phyloP scores from a whole-genome alignment of 2,888 invertebrate genomes.

The Aspidiotus destructor region DNA sequence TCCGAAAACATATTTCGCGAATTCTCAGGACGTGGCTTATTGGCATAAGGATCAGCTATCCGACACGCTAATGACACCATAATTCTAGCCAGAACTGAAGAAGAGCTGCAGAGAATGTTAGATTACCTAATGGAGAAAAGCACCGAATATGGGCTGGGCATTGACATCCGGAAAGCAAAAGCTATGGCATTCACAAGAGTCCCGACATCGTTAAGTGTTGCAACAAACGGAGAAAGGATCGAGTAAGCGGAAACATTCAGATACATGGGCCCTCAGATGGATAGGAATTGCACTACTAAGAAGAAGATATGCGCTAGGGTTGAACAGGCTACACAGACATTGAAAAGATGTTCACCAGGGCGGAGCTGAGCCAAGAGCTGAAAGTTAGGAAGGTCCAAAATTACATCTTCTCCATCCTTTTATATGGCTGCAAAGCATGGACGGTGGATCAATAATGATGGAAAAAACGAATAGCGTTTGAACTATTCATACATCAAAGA shows the following conservation, averaged over 20 bases:
- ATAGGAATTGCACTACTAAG: neutral
- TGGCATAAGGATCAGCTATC: neutral
- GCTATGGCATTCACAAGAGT: neutral
- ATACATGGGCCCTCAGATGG: neutral
- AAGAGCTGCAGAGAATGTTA: neutral
- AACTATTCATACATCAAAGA: too few species aligned
- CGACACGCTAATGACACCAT: neutral
- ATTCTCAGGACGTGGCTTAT: too few species aligned
- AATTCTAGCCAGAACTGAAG: neutral
- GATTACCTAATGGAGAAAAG: neutral
- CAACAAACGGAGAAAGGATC: neutral
- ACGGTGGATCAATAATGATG: neutral
- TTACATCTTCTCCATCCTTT: neutral
- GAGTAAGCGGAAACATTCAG: neutral
- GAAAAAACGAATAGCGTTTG: neutral
- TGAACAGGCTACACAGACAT: neutral
- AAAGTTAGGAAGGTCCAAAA: neutral
- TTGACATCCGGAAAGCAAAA: neutral
- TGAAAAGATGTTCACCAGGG: neutral
- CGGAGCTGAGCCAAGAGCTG: neutral
- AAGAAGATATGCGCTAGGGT: neutral
- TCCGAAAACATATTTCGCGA: too few species aligned
- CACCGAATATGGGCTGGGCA: neutral
- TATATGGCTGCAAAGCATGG: neutral
- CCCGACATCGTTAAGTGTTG: neutral